Percentiles rank a stretch among this genome's conserved stretches.
Conservation (phyloP, 2,113 vertebrate genomes). For the Clarias batrachus region DNA sequence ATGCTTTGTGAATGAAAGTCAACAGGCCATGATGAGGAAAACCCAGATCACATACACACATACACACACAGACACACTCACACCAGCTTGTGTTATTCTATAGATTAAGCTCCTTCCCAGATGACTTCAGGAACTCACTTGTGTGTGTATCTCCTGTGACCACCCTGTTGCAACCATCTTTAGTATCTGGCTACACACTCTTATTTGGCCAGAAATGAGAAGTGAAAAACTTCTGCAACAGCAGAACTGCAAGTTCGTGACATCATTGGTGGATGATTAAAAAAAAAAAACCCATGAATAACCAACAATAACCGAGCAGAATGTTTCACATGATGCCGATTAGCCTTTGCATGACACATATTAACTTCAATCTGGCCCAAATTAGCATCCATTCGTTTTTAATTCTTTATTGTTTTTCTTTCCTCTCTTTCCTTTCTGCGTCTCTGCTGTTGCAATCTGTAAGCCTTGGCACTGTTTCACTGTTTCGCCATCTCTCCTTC, state of each 20-base stretch:
- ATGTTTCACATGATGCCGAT: slow-evolving; percentile 16
- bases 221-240: slow-evolving; percentile 14
- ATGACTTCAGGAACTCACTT: slow-evolving; percentile 16
- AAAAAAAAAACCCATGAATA: not conserved
- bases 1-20: slow-evolving; percentile 12
- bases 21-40: slow-evolving; percentile 19
- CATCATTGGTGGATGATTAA: not conserved
- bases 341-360: slow-evolving; percentile 23
- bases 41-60: slow-evolving; percentile 8
- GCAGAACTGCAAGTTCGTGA: slow-evolving; percentile 17
- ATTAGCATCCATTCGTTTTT: not conserved
- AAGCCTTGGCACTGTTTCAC: slow-evolving; percentile 10
- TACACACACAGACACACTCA: slow-evolving; percentile 1
- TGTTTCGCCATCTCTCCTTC: not conserved
- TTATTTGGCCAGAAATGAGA: slow-evolving; percentile 10
- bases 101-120: slow-evolving; percentile 6
- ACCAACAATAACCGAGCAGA: not conserved
- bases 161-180: not conserved
- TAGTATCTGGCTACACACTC: not conserved
- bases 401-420: slow-evolving; percentile 13
- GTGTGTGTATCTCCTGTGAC: not conserved
- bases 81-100: not conserved
- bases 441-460: slow-evolving; percentile 6
- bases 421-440: not conserved
- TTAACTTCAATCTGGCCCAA: slow-evolving; percentile 6